Evolutionary conservation across 1,140 invertebrate genomes (phyloP).

Genomic region (Aporrectodea caliginosa): DNA sequence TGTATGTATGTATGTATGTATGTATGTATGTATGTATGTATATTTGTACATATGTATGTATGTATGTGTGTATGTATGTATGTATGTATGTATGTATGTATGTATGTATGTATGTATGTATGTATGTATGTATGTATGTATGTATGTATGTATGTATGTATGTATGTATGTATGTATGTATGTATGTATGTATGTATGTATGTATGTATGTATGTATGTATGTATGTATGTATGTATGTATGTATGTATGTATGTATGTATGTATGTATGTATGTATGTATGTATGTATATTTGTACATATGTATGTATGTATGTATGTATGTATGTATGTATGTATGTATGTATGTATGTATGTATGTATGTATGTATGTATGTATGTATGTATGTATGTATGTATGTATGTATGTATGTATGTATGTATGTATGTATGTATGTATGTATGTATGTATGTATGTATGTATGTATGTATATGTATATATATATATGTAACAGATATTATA

Average conservation of each 20-base stretch:
- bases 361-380: too few relatives aligned
- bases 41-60: slow-evolving; percentile 30
- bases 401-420: too few relatives aligned
- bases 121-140: slow-evolving; percentile 11
- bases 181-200: slow-evolving; percentile 20
- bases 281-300: too few relatives aligned
- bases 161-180: slow-evolving; percentile 12
- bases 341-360: too few relatives aligned
- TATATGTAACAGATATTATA: too few relatives aligned
- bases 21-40: slow-evolving; percentile 31
- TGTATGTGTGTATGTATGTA: slow-evolving; percentile 31
- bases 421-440: too few relatives aligned
- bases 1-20: slow-evolving; percentile 30
- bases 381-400: too few relatives aligned
- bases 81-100: slow-evolving; percentile 21
- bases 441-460: too few relatives aligned
- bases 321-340: too few relatives aligned
- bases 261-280: too few relatives aligned
- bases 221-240: slow-evolving; percentile 7
- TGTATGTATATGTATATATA: too few relatives aligned
- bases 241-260: slow-evolving; percentile 16
- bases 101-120: not conserved
- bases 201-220: slow-evolving; percentile 16
- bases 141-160: not conserved
- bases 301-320: too few relatives aligned